A percentile compares a stretch with the other conserved stretches of the same genome.
phyloP scores from a whole-genome alignment of 2,797 vertebrate genomes.

The Petrocephalus schoutedeni region DNA sequence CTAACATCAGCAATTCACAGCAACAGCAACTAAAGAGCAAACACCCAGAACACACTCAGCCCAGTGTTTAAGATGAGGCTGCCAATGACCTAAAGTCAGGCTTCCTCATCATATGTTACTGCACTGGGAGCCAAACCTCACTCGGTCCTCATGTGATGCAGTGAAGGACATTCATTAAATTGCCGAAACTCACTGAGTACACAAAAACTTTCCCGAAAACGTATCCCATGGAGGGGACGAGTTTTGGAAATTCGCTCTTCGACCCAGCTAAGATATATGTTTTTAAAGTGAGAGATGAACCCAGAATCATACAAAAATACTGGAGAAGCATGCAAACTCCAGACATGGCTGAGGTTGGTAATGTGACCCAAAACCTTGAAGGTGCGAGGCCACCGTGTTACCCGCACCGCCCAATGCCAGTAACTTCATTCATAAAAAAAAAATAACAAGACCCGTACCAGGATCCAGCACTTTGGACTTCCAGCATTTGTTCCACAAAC shows the following conservation, averaged over 20 bases:
- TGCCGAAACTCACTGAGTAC: background rate
- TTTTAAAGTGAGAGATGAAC: background rate
- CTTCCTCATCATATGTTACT: background rate
- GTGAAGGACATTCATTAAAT: background rate
- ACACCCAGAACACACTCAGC: background rate
- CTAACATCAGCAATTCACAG: background rate
- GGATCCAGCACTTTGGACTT: constrained; percentile 69
- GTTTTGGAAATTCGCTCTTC: background rate
- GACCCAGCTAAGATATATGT: background rate
- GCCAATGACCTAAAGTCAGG: background rate
- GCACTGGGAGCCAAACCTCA: background rate
- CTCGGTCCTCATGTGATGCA: background rate
- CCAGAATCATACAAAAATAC: background rate
- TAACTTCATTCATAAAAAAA: background rate
- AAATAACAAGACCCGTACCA: constrained; percentile 57
- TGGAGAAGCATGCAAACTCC: background rate
- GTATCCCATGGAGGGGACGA: background rate
- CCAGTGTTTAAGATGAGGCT: background rate
- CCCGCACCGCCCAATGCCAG: background rate
- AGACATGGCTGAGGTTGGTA: background rate
- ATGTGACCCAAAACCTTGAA: background rate
- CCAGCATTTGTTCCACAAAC: constrained; percentile 71
- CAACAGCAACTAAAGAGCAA: background rate
- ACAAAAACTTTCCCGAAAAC: background rate
- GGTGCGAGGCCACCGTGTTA: background rate